Evolutionary conservation across 1,140 invertebrate species (phyloP).

Genomic region (Drosophila fuyamai): DNA sequence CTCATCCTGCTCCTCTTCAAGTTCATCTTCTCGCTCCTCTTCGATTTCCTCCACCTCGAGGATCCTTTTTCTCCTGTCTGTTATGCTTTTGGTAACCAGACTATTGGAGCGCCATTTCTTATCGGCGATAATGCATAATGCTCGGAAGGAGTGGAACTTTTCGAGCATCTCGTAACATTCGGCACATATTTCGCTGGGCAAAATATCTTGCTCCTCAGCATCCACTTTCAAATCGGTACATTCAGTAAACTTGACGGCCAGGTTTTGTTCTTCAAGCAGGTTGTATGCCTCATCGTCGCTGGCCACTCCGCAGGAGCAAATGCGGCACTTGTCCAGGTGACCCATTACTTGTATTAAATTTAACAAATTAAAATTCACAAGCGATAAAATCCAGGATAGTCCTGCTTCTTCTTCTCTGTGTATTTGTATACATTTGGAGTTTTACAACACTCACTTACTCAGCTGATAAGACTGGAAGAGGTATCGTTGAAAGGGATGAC

Average conservation of each 20-base stretch:
- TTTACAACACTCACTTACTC: conserved; percentile 17
- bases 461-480: conserved; percentile 16
- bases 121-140: conserved; percentile 54
- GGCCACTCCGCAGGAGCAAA: conserved; percentile 39
- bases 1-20: neutral
- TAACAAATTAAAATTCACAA: neutral
- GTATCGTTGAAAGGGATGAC: neutral
- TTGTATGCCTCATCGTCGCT: conserved; percentile 22
- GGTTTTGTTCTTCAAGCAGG: conserved; percentile 31
- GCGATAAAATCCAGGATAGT: neutral
- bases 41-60: neutral
- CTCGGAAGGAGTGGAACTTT: conserved; percentile 60
- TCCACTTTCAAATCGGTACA: conserved; percentile 52
- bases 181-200: conserved; percentile 59
- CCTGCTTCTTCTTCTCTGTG: conserved; percentile 1
- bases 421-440: conserved; percentile 30
- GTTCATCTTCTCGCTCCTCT: no score
- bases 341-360: conserved; percentile 8
- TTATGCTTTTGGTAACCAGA: neutral
- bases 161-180: conserved; percentile 54
- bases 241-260: conserved; percentile 57
- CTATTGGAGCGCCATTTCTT: conserved; percentile 26
- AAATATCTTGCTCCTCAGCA: conserved; percentile 15
- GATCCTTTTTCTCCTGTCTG: neutral
- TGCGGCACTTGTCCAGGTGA: conserved; percentile 48